Conservation (phyloP, 2,113 vertebrate species). For the Callipepla californica region DNA sequence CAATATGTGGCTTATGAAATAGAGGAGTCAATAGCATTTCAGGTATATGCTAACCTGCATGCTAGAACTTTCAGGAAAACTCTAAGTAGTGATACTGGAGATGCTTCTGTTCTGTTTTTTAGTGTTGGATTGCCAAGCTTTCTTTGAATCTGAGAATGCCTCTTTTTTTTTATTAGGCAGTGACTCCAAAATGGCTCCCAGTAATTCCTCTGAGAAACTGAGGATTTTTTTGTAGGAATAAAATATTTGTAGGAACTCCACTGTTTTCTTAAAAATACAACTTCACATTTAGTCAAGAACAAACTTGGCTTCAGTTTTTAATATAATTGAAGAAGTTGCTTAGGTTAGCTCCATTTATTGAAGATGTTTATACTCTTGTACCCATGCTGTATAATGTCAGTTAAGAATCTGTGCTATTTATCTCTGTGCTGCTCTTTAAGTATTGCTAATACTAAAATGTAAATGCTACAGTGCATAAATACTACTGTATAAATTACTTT, state of each 20-base stretch:
- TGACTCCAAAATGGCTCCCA: not conserved
- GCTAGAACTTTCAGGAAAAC: not conserved
- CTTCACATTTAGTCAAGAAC: not conserved
- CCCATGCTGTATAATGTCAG: not conserved
- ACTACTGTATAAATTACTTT: not conserved
- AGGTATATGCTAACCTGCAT: not conserved
- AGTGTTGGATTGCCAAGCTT: not conserved
- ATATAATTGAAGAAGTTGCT: not conserved
- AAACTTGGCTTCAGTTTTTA: not conserved
- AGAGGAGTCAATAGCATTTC: not conserved
- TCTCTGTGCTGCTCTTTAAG: not conserved
- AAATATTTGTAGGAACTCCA: not conserved
- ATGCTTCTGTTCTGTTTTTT: not conserved
- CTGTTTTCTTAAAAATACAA: not conserved
- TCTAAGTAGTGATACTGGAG: not conserved
- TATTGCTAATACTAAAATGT: not conserved
- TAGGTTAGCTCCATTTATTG: not conserved
- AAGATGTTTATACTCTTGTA: not conserved
- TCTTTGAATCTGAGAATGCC: not conserved
- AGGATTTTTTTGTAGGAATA: not conserved
- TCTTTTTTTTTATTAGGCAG: not conserved
- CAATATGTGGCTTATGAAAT: rapidly evolving
- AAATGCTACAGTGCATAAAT: not conserved
- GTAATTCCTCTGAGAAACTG: not conserved
- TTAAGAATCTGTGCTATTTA: not conserved